Percentiles rank a stretch among this genome's conserved stretches.
These are phyloP conservation scores for Triplophysa tibetana DNA, from an alignment of 2,113 vertebrate species.

Conservation along the genomic window DNA sequence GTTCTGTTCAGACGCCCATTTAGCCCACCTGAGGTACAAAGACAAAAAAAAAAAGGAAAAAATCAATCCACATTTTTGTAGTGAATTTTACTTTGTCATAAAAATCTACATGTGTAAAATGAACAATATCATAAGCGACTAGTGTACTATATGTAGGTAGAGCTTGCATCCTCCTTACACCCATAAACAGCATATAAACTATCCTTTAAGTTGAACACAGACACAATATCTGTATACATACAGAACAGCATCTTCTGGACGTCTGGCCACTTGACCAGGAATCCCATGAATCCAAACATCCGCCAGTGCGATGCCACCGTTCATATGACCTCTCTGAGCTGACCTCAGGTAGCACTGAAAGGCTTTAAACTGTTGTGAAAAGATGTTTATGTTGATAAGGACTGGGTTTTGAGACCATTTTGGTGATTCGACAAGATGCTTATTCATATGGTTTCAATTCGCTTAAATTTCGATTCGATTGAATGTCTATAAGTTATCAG, in stretches of 20 bases:
- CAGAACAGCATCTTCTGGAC: slow-evolving; percentile 71
- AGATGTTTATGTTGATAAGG: too few relatives aligned
- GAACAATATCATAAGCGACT: too few relatives aligned
- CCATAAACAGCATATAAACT: not conserved
- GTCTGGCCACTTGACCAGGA: slow-evolving; percentile 62
- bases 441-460: too few relatives aligned
- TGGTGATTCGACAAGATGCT: too few relatives aligned
- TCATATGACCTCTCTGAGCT: slow-evolving; percentile 70
- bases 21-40: slow-evolving; percentile 69
- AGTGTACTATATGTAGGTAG: not conserved
- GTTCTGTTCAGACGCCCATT: slow-evolving; percentile 78
- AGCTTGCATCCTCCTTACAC: not conserved
- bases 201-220: not conserved
- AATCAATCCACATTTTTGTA: not conserved
- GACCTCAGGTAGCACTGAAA: slow-evolving; percentile 75
- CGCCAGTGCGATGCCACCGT: slow-evolving; percentile 67
- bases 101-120: too few relatives aligned
- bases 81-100: too few relatives aligned
- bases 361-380: slow-evolving; percentile 66
- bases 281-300: slow-evolving; percentile 73
- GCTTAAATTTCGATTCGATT: too few relatives aligned
- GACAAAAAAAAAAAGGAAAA: not conserved
- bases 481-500: too few relatives aligned
- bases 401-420: too few relatives aligned
- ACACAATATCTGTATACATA: slow-evolving; percentile 49